Evolutionary conservation across 2,797 vertebrate genomes (phyloP), one percentile per base, ranked within the genome.

Genomic region (Valencia hispanica): DNA sequence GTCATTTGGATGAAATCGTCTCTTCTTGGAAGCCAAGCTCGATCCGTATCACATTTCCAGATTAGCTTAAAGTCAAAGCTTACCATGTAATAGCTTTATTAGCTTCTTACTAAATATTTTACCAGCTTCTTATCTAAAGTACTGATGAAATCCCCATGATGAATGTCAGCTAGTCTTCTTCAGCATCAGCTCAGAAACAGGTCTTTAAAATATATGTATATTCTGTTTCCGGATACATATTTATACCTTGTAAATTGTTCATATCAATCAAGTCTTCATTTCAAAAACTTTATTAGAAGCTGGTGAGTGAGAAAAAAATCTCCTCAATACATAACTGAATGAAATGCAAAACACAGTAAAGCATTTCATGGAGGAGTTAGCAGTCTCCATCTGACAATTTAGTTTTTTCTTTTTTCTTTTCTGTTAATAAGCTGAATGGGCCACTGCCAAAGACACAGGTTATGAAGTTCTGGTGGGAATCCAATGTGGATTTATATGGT

Each of bases 11-110:
- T 82, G 83, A 89, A 80, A 74, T 63, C 75, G 89, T 88, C 85
- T 91, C 84, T 77, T 78, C 61, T 71, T 84, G 77, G 84, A 79
- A 90, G 84, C 80, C 71, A 83, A 76, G 71, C 90, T 79, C 50
- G 73, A 66, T 48, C 77, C 71, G 5, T 82, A 94, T 92, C 79
- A 75, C 83, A 90, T 93, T 94, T 92, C 92, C 94, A 95, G 93
- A 92, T 89, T 89, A 94, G 73, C 82, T 78, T 50, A 47, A 70
- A 83, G 81, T 90, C 85, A 82, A 84, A 84, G 80, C 77, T 76
- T 77, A 93, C 86, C 79, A 81, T 87, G 83, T 84, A 84, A 92
- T 86, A 82, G 88, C 82, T 83, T 81, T 41, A 76, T 45, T 77
- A 85, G 89, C 77, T 8, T 7, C 43, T 70, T 55, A 77, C 89